A percentile compares a stretch with the other conserved stretches of the same genome.
Conservation (phyloP, 2,888 invertebrate species). For the Cenopis cana region DNA sequence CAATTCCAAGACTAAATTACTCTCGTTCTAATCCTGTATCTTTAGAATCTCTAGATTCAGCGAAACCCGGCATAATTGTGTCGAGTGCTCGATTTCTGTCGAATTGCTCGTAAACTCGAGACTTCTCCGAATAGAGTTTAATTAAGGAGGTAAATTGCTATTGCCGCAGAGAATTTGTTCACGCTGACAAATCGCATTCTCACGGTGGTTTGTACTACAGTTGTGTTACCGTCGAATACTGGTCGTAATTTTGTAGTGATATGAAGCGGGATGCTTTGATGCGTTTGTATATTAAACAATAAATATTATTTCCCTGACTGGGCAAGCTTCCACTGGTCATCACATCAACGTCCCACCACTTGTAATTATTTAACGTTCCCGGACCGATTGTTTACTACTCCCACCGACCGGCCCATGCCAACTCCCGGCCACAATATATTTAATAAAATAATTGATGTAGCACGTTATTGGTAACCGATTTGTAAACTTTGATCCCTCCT, state of each 20-base stretch:
- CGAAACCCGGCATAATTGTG: slow-evolving; percentile 24
- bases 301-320: slow-evolving; percentile 62
- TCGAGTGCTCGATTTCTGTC: slow-evolving; percentile 22
- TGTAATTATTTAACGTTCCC: slow-evolving; percentile 62
- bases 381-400: slow-evolving; percentile 56
- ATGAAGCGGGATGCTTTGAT: slow-evolving; percentile 17
- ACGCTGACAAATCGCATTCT: slow-evolving; percentile 14
- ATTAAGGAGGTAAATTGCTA: slow-evolving; percentile 38
- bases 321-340: slow-evolving; percentile 67
- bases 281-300: slow-evolving; percentile 47
- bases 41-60: slow-evolving; percentile 30
- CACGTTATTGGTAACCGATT: slow-evolving; percentile 16
- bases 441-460: slow-evolving; percentile 7
- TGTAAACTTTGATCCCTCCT: slow-evolving; percentile 27
- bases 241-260: not conserved
- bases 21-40: slow-evolving; percentile 15
- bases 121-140: slow-evolving; percentile 36
- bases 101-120: slow-evolving; percentile 30
- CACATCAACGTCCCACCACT: slow-evolving; percentile 57
- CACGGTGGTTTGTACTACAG: not conserved
- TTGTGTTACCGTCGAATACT: slow-evolving; percentile 1
- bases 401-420: slow-evolving; percentile 50
- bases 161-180: slow-evolving; percentile 14
- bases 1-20: slow-evolving; percentile 30
- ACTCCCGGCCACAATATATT: slow-evolving; percentile 44